Evolutionary conservation across 2,888 invertebrate species (phyloP).

Genomic region (Lamproptera curius): DNA sequence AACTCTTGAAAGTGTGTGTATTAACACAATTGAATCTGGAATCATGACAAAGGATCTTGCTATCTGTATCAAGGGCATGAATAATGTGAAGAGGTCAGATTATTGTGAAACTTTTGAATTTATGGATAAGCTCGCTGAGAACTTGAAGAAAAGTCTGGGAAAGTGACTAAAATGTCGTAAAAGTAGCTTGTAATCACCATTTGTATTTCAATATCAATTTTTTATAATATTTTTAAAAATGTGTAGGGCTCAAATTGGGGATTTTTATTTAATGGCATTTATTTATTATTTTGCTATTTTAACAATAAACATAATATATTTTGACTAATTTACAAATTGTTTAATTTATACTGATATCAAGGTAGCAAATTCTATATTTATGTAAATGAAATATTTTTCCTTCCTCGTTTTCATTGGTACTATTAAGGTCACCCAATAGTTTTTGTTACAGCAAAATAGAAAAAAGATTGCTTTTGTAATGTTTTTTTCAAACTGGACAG

Average conservation of each 20-base stretch:
- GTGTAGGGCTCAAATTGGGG: slow-evolving; percentile 37
- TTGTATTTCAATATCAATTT: slow-evolving; percentile 16
- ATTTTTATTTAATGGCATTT: slow-evolving; percentile 52
- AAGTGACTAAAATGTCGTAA: slow-evolving; percentile 59
- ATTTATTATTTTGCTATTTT: slow-evolving; percentile 37
- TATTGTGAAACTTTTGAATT: slow-evolving; percentile 99
- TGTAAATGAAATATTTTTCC: too few relatives aligned
- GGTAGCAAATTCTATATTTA: too few relatives aligned
- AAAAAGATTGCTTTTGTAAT: too few relatives aligned
- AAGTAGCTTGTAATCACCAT: slow-evolving; percentile 48
- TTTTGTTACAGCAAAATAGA: too few relatives aligned
- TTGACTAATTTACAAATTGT: not conserved
- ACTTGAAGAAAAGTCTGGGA: slow-evolving; percentile 82
- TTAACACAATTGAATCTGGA: slow-evolving; percentile 96
- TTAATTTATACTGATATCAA: too few relatives aligned
- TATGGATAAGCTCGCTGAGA: slow-evolving; percentile 95
- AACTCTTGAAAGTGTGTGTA: slow-evolving; percentile 92
- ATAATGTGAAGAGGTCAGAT: slow-evolving; percentile 85
- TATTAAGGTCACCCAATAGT: too few relatives aligned
- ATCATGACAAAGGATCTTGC: slow-evolving; percentile 99
- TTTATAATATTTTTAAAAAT: slow-evolving; percentile 13
- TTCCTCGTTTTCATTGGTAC: too few relatives aligned
- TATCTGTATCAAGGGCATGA: slow-evolving; percentile 97
- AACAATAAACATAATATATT: slow-evolving; percentile 8
- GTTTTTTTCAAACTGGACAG: too few relatives aligned